Base-by-base conservation (phyloP, 2,888 invertebrate genomes). In the Ectobius pallidus region DNA sequence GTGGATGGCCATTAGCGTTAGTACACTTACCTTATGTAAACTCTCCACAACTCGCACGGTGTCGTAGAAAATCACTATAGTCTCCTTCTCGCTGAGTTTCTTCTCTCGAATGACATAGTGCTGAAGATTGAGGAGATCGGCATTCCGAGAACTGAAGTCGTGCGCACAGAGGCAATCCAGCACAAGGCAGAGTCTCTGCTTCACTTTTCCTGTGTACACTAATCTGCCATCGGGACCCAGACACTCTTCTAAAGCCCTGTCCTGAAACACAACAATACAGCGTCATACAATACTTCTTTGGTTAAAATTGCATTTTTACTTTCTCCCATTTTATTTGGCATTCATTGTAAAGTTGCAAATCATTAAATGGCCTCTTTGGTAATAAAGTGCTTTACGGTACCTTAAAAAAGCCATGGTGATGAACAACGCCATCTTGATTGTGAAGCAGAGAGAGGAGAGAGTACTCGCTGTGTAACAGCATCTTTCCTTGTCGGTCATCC, bases 41-140 rank as follows among this genome's bases (percentile, higher is more conserved):
- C 87, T 88, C 69, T 90, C 87, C 1, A 93, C 92, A 67, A 92
- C 89, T 79, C 88, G 85, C 49, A 92, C 91, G 77, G 92, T 90
- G 81, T 92, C 90, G 80, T 88, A 89, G 80, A 93, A 92, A 80
- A 93, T 91, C 63, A 90, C 80, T 49, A 93, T 85, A 1, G 92
- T 91, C 80, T 92, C 91, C 78, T 87, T 88, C 80, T 93, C 92
- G 0, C 88, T 86, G 2, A 93, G 86, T 79, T 91, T 91, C 80
- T 92, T 92, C 74, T 91, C 91, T 82, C 88, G 89, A 63, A 92
- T 92, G 25, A 93, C 91, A 80, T 92, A 91, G 79, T 92, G 90
- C 79, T 92, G 91, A 2, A 92, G 83, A 80, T 91, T 92, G 42
- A 91, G 87, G 25, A 90, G 80, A 78, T 89, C 87, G 0, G 86